Evolutionary conservation across 64 coral and sea anemone genomes (phyloP), one percentile per base, ranked within the genome.

Genomic region (Exaiptasia diaphana): DNA sequence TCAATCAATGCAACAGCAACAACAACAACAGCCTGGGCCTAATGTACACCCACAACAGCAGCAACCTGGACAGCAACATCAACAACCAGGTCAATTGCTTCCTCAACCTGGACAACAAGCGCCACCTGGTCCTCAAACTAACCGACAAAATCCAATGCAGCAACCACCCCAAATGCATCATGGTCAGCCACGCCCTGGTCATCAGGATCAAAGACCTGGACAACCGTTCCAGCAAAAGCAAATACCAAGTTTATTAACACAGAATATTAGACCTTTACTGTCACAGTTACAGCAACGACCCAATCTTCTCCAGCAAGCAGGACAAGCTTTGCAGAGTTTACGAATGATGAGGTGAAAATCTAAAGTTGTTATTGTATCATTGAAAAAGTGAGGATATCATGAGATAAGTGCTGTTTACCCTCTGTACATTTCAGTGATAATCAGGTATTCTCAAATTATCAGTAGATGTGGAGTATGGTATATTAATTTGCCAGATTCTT

Each of bases 241-340:
- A 38, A 28, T 65, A 35, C 61, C 61, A 35, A 65, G 61, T 36
- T 20, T 65, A 3, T 33, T 65, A 65, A 37, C 4, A 20, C 61
- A 65, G 21, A 28, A 65, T 5, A 28, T 65, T 0, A 65, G 61
- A 33, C 61, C 61, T 5, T 18, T 36, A 35, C 61, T 65, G 1
- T 35, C 61, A 35, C 61, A 65, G 21, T 5, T 65, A 18, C 61
- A 65, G 32, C n/a, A n/a, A n/a, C 61, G 61, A 32, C 61, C 61
- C 18, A 35, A 35, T 20, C 61, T 65, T 65, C 61, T 65, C n/a
- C 61, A 65, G n/a, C n/a, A n/a, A n/a, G n/a, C n/a, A 65, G 61
- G 61, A 18, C 61, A 13, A 65, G 30, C 33, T 18, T 65, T 65
- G 14, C 61, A n/a, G n/a, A n/a, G n/a, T n/a, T n/a, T n/a, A n/a